These are phyloP conservation scores for Lordiphosa collinella DNA, from an alignment of 1,140 invertebrate species.

Conservation along the genomic window DNA sequence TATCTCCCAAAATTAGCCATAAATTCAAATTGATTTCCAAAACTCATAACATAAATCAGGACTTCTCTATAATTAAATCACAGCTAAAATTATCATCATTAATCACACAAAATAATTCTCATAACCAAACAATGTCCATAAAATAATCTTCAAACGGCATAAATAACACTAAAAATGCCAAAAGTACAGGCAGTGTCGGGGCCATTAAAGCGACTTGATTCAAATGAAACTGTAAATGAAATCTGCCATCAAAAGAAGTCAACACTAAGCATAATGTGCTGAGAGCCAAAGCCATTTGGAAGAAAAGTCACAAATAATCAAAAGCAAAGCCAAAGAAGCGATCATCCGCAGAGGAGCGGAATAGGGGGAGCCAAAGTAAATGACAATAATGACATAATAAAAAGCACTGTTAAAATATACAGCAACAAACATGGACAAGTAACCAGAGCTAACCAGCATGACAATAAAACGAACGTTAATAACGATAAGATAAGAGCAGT, in stretches of 20 bases:
- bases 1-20: too few relatives aligned
- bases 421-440: slow-evolving; percentile 46
- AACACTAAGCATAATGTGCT: slow-evolving; percentile 57
- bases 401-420: slow-evolving; percentile 66
- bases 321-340: slow-evolving; percentile 43
- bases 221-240: slow-evolving; percentile 6
- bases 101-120: neutral
- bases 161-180: slow-evolving; percentile 8
- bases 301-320: slow-evolving; percentile 63
- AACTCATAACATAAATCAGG: too few relatives aligned
- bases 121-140: slow-evolving; percentile 10
- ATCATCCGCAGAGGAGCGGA: slow-evolving; percentile 10
- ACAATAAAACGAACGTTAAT: slow-evolving; percentile 77
- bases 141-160: slow-evolving; percentile 8
- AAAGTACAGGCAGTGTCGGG: neutral
- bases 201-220: slow-evolving; percentile 9
- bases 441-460: slow-evolving; percentile 33
- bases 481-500: slow-evolving; percentile 72
- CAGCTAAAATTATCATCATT: too few relatives aligned
- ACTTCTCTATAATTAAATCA: too few relatives aligned
- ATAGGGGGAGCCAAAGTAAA: slow-evolving; percentile 43
- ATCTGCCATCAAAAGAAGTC: slow-evolving; percentile 44
- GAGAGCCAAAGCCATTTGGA: slow-evolving; percentile 44
- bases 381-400: slow-evolving; percentile 78
- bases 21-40: too few relatives aligned